These are phyloP conservation scores for Orbicella faveolata DNA, from an alignment of 64 coral and sea anemone species.

Conservation along the genomic window DNA sequence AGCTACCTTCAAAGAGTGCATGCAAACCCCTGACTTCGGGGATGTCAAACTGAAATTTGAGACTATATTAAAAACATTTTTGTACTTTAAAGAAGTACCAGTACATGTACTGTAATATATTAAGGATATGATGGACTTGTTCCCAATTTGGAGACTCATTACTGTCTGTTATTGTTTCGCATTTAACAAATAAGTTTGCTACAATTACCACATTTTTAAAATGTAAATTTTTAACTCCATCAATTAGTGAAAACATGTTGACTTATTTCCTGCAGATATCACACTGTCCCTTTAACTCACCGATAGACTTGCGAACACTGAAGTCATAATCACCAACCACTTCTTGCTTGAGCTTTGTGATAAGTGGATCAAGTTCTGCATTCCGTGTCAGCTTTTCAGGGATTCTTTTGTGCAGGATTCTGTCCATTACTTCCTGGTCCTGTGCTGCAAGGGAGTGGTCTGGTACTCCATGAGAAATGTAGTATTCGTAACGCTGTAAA, in stretches of 20 bases:
- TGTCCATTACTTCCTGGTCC: slow-evolving; percentile 84
- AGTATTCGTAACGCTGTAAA: slow-evolving; percentile 89
- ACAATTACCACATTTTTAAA: no score
- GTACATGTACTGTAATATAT: no score
- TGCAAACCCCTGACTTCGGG: no score
- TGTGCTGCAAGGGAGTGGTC: slow-evolving; percentile 75
- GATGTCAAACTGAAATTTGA: no score
- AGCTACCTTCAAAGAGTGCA: no score
- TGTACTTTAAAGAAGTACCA: no score
- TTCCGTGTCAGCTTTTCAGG: slow-evolving; percentile 65
- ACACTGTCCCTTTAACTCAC: slow-evolving; percentile 21
- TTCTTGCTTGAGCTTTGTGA: slow-evolving; percentile 71
- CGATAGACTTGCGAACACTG: slow-evolving; percentile 90
- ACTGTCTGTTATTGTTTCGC: no score
- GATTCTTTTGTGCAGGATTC: slow-evolving; percentile 85
- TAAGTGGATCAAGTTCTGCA: slow-evolving; percentile 74
- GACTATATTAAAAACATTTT: no score
- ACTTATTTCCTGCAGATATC: no score
- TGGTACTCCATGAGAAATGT: slow-evolving; percentile 85
- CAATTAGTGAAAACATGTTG: background rate
- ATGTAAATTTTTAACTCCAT: background rate
- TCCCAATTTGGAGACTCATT: no score
- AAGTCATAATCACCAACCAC: slow-evolving; percentile 82
- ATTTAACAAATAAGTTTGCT: no score
- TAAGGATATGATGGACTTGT: no score